These are phyloP conservation scores for Trissolcus basalis DNA, from an alignment of 1,140 invertebrate genomes.

Conservation along the genomic window DNA sequence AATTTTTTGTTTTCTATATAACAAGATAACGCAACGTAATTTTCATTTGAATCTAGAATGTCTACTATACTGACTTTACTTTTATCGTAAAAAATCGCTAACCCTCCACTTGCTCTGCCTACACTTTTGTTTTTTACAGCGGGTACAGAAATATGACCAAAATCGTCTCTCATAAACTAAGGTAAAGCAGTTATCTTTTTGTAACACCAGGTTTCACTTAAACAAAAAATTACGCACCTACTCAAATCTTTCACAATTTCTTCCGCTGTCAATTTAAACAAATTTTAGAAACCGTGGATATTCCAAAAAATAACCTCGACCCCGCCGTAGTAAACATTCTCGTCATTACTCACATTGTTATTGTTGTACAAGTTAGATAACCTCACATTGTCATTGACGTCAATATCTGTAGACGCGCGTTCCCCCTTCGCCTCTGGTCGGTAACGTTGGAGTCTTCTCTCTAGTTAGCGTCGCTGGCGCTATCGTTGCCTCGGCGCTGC, in stretches of 20 bases:
- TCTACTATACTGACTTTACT: neutral
- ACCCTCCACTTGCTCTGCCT: conserved; percentile 19
- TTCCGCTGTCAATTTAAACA: neutral
- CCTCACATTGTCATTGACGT: no score
- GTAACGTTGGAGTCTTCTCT: no score
- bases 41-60: conserved; percentile 8
- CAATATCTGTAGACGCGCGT: no score
- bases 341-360: no score
- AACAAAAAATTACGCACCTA: conserved; percentile 4
- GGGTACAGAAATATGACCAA: neutral
- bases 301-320: conserved; percentile 2
- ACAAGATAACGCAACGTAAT: conserved; percentile 5
- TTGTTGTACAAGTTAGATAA: no score
- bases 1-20: neutral
- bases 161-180: neutral
- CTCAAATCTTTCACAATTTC: neutral
- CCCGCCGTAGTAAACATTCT: no score
- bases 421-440: no score
- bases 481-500: no score
- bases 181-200: neutral
- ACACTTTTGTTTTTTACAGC: neutral
- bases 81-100: conserved; percentile 4
- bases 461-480: no score
- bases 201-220: conserved; percentile 8
- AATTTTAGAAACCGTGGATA: neutral